Base-by-base conservation (phyloP, 2,797 vertebrate genomes). In the Neoniphon sammara region DNA sequence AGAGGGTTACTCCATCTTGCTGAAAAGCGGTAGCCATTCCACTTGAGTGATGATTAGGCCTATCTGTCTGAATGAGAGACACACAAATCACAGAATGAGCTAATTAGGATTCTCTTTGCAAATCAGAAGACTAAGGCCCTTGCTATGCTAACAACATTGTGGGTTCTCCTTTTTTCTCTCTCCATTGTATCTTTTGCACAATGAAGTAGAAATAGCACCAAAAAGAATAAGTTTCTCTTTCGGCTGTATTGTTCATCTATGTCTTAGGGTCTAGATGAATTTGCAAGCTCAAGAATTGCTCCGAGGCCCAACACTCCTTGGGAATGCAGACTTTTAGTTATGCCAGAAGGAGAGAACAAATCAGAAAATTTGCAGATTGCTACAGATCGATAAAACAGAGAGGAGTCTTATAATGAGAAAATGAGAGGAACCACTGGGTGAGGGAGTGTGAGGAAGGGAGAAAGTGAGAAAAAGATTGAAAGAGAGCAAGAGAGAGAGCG, bases 381-480 rank as follows among this genome's bases (percentile, higher is more conserved):
- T 34, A n/a, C n/a, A 27, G 72, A 75, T 77, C n/a, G 39, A 66
- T 75, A 70, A 81, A 69, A 77, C 39, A 76, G 31, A 79, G 30
- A 57, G 30, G 63, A 20, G 15, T 73, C 49, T 78, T 60, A 56
- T 50, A 30, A 70, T 50, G 20, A 69, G 53, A 42, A n/a, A 70
- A 59, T 85, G 58, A 77, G 73, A 77, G 78, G 84, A 66, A 3
- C 2, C 68, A 78, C 55, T 77, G 52, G 81, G 52, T 27, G 61
- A 84, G 58, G 69, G 79, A 34, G 80, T 30, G 75, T 69, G 70
- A 79, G 64, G 77, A 84, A 86, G 75, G 62, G 74, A 81, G 84
- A 88, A 84, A 85, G 88, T 84, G 87, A 87, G 85, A 78, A 83
- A 81, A 89, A 87, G 71, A 72, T 84, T 72, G 77, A 82, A 78